Evolutionary conservation across 1,140 invertebrate genomes (phyloP).

Genomic region (Teleopsis dalmanni): DNA sequence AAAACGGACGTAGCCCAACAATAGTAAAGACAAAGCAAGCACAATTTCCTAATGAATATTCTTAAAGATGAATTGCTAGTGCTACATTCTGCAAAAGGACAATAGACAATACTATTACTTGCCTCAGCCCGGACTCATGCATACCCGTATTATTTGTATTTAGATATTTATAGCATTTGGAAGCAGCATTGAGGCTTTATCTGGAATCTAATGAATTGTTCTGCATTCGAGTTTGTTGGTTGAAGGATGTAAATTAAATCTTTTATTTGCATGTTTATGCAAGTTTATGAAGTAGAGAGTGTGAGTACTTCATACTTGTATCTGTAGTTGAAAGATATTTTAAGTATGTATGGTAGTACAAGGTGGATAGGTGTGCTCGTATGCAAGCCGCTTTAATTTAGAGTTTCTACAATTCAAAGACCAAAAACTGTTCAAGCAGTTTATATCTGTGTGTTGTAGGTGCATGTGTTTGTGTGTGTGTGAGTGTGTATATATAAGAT

Average conservation of each 20-base stretch:
- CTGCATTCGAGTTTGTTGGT: conserved; percentile 9
- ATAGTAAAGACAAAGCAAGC: neutral
- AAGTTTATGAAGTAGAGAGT: neutral
- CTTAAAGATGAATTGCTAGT: conserved; percentile 25
- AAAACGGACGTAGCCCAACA: neutral
- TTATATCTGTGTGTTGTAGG: no score
- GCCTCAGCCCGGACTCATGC: neutral
- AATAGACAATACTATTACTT: neutral
- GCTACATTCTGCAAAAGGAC: neutral
- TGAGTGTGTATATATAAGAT: no score
- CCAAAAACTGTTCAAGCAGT: no score
- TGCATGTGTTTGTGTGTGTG: no score
- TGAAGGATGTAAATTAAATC: conserved; percentile 15
- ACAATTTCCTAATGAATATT: conserved; percentile 34
- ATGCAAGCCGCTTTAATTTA: no score
- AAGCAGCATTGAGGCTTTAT: neutral
- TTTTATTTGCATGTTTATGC: neutral
- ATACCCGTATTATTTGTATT: neutral
- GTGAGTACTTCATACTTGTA: no score
- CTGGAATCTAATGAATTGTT: conserved; percentile 29
- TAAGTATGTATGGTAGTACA: no score
- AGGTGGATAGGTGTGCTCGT: no score
- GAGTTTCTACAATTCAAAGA: no score
- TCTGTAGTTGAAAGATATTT: no score
- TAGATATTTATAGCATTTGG: neutral